Evolutionary conservation across 2,113 vertebrate genomes (phyloP), one percentile per base, ranked within the genome.

Genomic region (Lamprotornis superbus): DNA sequence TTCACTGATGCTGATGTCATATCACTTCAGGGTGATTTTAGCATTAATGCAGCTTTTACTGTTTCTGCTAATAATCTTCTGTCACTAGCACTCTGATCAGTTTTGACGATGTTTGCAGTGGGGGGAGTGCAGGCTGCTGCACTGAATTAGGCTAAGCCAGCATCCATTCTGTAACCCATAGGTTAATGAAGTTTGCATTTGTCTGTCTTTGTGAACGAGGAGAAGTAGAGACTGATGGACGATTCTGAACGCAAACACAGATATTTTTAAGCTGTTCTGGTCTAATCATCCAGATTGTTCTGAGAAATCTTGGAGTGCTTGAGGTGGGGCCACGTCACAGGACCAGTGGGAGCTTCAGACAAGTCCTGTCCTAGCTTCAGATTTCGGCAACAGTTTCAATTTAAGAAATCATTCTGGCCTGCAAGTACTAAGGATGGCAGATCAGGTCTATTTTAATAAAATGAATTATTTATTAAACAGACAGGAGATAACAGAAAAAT

Each of bases 31-130:
- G 19, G 16, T 46, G 39, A 47, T 83, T 93, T 85, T 84, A 64
- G 22, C 5, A 63, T 96, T 87, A 88, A 83, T 82, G 50, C 35
- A 30, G 11, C 17, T 96, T 96, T 73, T 94, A 31, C 56, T 95
- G 18, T 85, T 97, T 93, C 76, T 89, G 33, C 56, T 35, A 18
- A 50, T 63, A 81, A 39, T 63, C 28, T 93, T 83, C n/a, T 91
- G 35, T 73, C 65, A 24, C 40, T 31, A 82, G 25, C 28, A 37
- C 22, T 75, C 19, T 40, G 42, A 57, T 74, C 15, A 28, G 13
- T 88, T 94, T 74, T 70, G 76, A 28, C 63, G 39, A 12, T 61
- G 9, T 64, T 89, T 89, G n/a, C 37, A 40, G 21, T 42, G 44
- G 11, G n/a, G 20, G 37, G 20, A 63, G 25, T 57, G 9, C 23